Evolutionary conservation across 2,797 vertebrate genomes (phyloP), one percentile per base, ranked within the genome.

Genomic region (Acestrorhynchus altus): DNA sequence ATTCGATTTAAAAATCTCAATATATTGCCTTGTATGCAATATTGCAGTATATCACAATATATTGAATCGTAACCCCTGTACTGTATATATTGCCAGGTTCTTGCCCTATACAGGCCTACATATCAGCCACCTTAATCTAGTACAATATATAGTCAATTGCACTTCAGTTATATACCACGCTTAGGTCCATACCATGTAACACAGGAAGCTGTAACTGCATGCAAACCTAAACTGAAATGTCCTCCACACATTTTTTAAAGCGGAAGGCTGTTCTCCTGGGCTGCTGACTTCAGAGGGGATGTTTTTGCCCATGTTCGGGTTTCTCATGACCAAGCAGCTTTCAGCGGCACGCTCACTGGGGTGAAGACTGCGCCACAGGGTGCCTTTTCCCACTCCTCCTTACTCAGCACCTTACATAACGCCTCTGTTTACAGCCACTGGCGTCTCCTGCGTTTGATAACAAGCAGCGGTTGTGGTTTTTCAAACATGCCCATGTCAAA

Each of bases 311-410:
- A 60, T 26, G 60, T 52, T n/a, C 4, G 40, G 18, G 71, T 74
- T 64, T 74, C 28, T 12, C 1, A 9, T 74, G 64, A 67, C 57
- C 46, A 47, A 68, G 54, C 26, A 24, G 13, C 42, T 57, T 76
- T 47, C 13, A 1, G 22, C 51, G 44, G 3, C 13, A 1, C 20
- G 22, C 35, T 64, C 16, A 8, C 24, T 7, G 31, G 31, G 35
- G 39, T 54, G 11, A 24, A 52, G 10, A 47, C 24, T 47, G 4
- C 15, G 9, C 31, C 16, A 13, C n/a, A 39, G 42, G 39, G 18
- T 18, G 4, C 31, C 13, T 54, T 52, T 10, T 26, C 31, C 12
- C 4, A 39, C 20, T 11, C 18, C 60, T 54, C 51, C 51, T 56
- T 28, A 16, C 39, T 76, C 40, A 57, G 10, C 39, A 46, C 26